Base-by-base conservation (phyloP, 2,113 vertebrate species). In the Pleuronectes platessa region DNA sequence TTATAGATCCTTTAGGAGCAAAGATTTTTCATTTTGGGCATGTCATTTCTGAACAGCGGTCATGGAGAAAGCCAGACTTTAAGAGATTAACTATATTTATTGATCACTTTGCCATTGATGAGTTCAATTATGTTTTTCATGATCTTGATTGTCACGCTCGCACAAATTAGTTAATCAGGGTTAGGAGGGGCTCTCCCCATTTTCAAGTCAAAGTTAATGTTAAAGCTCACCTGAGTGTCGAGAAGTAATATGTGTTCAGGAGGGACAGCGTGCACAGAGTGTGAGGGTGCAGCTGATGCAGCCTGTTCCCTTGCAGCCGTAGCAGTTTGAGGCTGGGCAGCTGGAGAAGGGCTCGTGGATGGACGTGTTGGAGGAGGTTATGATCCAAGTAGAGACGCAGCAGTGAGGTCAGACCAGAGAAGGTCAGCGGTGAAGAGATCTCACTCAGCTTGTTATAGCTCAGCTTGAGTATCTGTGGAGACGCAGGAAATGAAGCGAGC, bases 371-470 rank as follows among this genome's bases (percentile, higher is more conserved):
- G 14, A 99, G 94, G 86, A 86, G 90, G 93, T 99, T 99, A 93
- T 99, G 96, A 92, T 99, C 97, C 83, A 97, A 61, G 87, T 99
- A 96, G 20, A 99, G 88, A 56, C 97, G 92, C 78, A 96, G 88
- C 65, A 98, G 86, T 9, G 82, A 92, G 23, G 91, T 93, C 72
- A 99, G 95, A 26, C 97, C 97, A 76, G 89, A 94, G 53, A 99
- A 94, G 13, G 95, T 96, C 60, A 92, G 87, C 0, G 86, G 76
- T 23, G 94, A 95, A 17, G 94, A 93, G 81, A 99, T 89, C 61
- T 93, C 92, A 5, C 91, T 93, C 61, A 99, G 81, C 81, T 98
- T 97, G 88, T 99, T 99, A 83, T 98, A 99, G 91, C 97, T 99
- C 79, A 98, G 93, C 87, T 99, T 99, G 88, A 99, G 93, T 35